Conservation (phyloP, 2,797 vertebrate species). For the Streptopelia turtur region DNA sequence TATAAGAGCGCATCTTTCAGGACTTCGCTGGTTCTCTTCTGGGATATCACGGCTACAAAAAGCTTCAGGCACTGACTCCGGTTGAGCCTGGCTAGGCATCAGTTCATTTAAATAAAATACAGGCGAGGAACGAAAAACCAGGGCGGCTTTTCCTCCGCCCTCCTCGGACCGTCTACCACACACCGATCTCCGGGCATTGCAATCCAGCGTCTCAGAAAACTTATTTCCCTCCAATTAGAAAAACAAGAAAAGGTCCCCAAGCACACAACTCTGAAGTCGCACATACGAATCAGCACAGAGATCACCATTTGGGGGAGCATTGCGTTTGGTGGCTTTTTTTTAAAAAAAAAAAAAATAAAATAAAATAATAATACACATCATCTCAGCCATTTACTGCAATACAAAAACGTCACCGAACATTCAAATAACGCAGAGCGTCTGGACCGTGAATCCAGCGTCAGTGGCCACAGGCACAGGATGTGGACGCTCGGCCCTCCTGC, state of each 20-base stretch:
- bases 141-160: neutral
- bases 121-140: slow-evolving; percentile 20
- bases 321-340: neutral
- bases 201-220: slow-evolving; percentile 17
- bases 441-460: neutral
- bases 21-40: slow-evolving; percentile 68
- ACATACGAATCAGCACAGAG: neutral
- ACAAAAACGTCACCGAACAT: slow-evolving; percentile 24
- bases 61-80: slow-evolving; percentile 59
- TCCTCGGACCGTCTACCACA: neutral
- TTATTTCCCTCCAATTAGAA: slow-evolving; percentile 4
- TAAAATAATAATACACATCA: neutral
- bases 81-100: slow-evolving; percentile 64
- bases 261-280: slow-evolving; percentile 33
- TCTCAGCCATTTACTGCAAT: slow-evolving; percentile 21
- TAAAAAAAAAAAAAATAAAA: neutral
- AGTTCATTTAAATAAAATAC: slow-evolving; percentile 63
- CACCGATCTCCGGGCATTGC: neutral
- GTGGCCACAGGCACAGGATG: neutral
- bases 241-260: neutral
- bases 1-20: slow-evolving; percentile 77
- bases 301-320: neutral
- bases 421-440: neutral
- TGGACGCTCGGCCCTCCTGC: neutral
- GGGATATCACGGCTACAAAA: slow-evolving; percentile 61